Evolutionary conservation across 2,797 vertebrate species (phyloP), one percentile per base, ranked within the genome.

Genomic region (Chiroxiphia lanceolata): DNA sequence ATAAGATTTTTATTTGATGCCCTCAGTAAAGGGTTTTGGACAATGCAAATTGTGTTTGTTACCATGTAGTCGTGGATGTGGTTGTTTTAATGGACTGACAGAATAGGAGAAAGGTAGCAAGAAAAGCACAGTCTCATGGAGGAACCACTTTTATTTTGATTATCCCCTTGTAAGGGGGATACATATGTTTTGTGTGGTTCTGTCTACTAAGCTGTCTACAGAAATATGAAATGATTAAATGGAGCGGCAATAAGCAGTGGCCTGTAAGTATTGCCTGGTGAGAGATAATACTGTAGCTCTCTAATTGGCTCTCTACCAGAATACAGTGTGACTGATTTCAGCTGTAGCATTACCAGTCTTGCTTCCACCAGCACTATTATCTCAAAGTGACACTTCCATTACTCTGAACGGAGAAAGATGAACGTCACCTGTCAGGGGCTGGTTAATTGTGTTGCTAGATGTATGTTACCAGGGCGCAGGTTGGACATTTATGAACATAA

Each of bases 391-490:
- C 99, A 99, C 98, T 98, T 98, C 98, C 99, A 99, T 99, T 99
- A 99, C 98, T 99, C 99, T 98, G 98, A 98, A 98, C 83, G 69
- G 98, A 98, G 98, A 98, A 99, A 99, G 99, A 99, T 99, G 98
- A 98, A 99, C 98, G 98, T 98, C 98, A 98, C 98, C 98, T 99
- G 99, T 99, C 99, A 99, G 96, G 86, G 96, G 96, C 98, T 98
- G 98, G 98, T 99, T 99, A 99, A 99, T 99, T 99, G 99, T 99
- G 98, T 98, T 97, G 98, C 98, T 98, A 98, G 98, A 99, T 99
- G 98, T 98, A 98, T 98, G 97, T 98, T 98, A 98, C 98, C 95
- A 96, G 97, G 98, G 98, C 95, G 70, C 98, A 98, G 97, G 98
- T 97, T 98, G 98, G 98, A 98, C 98, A 98, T 98, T 98, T 98